phyloP scores from a whole-genome alignment of 2,113 vertebrate genomes.

The Oophaga pumilio region DNA sequence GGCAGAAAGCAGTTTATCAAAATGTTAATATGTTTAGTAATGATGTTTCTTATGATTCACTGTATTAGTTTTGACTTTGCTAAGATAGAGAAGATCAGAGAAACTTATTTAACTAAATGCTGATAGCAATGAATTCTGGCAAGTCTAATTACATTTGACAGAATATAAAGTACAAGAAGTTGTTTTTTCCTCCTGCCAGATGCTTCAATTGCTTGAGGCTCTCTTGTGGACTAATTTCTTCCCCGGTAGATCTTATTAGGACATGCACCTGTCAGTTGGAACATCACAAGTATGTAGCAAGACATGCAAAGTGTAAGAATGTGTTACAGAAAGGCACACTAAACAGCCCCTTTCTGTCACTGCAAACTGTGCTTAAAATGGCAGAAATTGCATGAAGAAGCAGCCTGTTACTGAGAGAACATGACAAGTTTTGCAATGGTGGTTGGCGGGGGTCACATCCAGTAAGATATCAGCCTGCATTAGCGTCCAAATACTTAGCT shows the following conservation, averaged over 20 bases:
- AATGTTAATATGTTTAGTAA: slow-evolving; percentile 57
- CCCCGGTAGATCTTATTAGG: slow-evolving; percentile 68
- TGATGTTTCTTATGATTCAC: slow-evolving; percentile 58
- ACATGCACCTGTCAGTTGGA: slow-evolving; percentile 68
- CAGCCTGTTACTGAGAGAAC: slow-evolving; percentile 49
- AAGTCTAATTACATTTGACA: slow-evolving; percentile 72
- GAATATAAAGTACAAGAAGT: slow-evolving; percentile 63
- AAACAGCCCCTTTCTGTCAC: slow-evolving; percentile 66
- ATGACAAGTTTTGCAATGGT: slow-evolving; percentile 16
- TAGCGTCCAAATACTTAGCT: slow-evolving; percentile 35
- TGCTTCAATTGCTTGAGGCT: slow-evolving; percentile 67
- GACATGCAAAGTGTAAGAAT: slow-evolving; percentile 60
- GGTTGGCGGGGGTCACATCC: slow-evolving; percentile 24
- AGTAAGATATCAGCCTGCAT: slow-evolving; percentile 33
- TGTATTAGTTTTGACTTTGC: slow-evolving; percentile 59
- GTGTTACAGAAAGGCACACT: slow-evolving; percentile 55
- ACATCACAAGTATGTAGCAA: slow-evolving; percentile 63
- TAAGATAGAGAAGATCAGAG: slow-evolving; percentile 64
- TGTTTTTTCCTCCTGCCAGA: slow-evolving; percentile 67
- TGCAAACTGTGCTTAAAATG: slow-evolving; percentile 62
- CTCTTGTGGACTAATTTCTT: slow-evolving; percentile 67
- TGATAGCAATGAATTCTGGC: slow-evolving; percentile 68
- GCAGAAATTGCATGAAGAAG: slow-evolving; percentile 51
- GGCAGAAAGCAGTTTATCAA: slow-evolving; percentile 53
- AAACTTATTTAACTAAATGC: slow-evolving; percentile 67